Evolutionary conservation across 2,888 invertebrate species (phyloP).

Genomic region (Leucania comma): DNA sequence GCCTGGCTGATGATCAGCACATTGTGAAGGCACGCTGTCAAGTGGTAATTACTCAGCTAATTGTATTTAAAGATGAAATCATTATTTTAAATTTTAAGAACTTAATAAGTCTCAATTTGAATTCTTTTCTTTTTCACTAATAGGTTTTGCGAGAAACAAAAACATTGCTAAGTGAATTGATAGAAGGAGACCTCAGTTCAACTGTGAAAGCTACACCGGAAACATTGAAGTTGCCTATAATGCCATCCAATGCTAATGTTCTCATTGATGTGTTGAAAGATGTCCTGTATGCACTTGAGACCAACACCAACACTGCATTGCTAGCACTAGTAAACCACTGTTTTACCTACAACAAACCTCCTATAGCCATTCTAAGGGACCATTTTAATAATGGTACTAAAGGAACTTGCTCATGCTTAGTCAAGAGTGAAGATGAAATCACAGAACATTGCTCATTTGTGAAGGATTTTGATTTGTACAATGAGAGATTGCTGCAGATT

Average conservation of each 20-base stretch:
- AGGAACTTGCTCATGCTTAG: slow-evolving; percentile 72
- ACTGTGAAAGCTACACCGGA: slow-evolving; percentile 83
- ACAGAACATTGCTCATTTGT: slow-evolving; percentile 88
- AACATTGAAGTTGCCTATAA: slow-evolving; percentile 82
- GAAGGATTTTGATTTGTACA: slow-evolving; percentile 92
- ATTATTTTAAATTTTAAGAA: not conserved
- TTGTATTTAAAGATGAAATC: not conserved
- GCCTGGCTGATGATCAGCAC: slow-evolving; percentile 81
- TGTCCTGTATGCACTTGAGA: slow-evolving; percentile 92
- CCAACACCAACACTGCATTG: slow-evolving; percentile 92
- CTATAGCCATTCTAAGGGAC: slow-evolving; percentile 75
- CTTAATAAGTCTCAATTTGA: not conserved
- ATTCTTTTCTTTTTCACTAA: slow-evolving; percentile 49
- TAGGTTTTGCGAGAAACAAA: slow-evolving; percentile 90
- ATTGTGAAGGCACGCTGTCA: slow-evolving; percentile 89
- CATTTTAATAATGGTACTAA: slow-evolving; percentile 73
- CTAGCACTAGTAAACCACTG: slow-evolving; percentile 89
- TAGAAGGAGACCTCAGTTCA: slow-evolving; percentile 83
- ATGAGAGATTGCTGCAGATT: slow-evolving; percentile 93
- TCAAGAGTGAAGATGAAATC: slow-evolving; percentile 68
- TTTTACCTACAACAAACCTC: slow-evolving; percentile 78
- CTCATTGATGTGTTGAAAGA: slow-evolving; percentile 91
- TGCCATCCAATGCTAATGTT: slow-evolving; percentile 88
- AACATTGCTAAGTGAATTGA: slow-evolving; percentile 83
- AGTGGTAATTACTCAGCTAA: slow-evolving; percentile 67